phyloP scores from a whole-genome alignment of 2,797 vertebrate genomes.

The Halcyon smyrnensis region DNA sequence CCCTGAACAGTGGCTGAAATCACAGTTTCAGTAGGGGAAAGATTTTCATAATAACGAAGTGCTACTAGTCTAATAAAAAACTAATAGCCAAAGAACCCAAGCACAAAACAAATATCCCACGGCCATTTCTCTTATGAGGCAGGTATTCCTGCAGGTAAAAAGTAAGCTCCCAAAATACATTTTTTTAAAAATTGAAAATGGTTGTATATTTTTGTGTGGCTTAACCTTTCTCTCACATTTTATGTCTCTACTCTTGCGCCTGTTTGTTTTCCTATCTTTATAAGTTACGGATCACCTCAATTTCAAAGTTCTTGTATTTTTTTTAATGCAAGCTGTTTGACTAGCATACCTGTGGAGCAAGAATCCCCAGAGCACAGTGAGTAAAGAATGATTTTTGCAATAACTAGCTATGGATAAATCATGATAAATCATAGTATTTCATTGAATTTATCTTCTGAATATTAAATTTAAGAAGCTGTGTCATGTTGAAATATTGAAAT shows the following conservation, averaged over 20 bases:
- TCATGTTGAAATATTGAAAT: slow-evolving; percentile 64
- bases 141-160: neutral
- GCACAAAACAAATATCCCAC: neutral
- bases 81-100: neutral
- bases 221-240: neutral
- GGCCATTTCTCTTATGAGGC: neutral
- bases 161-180: neutral
- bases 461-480: slow-evolving; percentile 55
- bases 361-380: neutral
- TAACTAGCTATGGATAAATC: slow-evolving; percentile 29
- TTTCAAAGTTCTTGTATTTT: neutral
- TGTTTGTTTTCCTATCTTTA: neutral
- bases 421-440: slow-evolving; percentile 63
- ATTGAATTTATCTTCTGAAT: slow-evolving; percentile 64
- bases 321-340: neutral
- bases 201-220: neutral
- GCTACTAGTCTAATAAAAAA: neutral
- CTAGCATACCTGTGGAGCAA: neutral
- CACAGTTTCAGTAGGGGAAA: neutral
- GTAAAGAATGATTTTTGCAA: slow-evolving; percentile 49
- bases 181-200: neutral
- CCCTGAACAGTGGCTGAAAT: neutral
- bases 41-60: neutral
- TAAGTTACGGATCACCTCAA: neutral
- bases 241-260: neutral